Evolutionary conservation across 2,888 invertebrate genomes (phyloP).

Genomic region (Diplolepis rosae): DNA sequence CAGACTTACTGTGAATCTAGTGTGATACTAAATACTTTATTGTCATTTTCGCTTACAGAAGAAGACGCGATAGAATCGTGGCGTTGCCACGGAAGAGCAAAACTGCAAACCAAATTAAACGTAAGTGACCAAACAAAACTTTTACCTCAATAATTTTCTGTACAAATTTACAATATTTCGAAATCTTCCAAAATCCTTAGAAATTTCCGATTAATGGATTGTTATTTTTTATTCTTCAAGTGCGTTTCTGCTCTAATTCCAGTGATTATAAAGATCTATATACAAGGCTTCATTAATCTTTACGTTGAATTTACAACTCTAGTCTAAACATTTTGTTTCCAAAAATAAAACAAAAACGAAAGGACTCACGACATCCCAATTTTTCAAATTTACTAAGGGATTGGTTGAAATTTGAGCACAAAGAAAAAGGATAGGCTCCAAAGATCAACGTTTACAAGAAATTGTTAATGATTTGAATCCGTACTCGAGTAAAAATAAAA

Average conservation of each 20-base stretch:
- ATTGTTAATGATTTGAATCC: not conserved
- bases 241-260: slow-evolving; percentile 14
- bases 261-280: not conserved
- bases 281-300: not conserved
- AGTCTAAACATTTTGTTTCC: not conserved
- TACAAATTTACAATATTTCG: not conserved
- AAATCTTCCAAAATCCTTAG: not conserved
- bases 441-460: not conserved
- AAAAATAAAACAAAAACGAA: not conserved
- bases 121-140: not conserved
- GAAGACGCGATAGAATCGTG: slow-evolving; percentile 60
- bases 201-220: not conserved
- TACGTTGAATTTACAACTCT: not conserved
- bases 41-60: slow-evolving; percentile 62
- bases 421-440: not conserved
- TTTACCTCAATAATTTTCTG: not conserved
- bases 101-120: slow-evolving; percentile 61
- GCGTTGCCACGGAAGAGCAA: slow-evolving; percentile 61
- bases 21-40: slow-evolving; percentile 66
- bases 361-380: not conserved
- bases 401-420: not conserved
- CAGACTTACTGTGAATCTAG: slow-evolving; percentile 66
- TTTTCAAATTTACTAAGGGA: not conserved
- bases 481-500: too few relatives aligned
- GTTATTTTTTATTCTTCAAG: slow-evolving; percentile 1